Evolutionary conservation across 2,888 invertebrate species (phyloP).

Genomic region (Lepidonotus clava): DNA sequence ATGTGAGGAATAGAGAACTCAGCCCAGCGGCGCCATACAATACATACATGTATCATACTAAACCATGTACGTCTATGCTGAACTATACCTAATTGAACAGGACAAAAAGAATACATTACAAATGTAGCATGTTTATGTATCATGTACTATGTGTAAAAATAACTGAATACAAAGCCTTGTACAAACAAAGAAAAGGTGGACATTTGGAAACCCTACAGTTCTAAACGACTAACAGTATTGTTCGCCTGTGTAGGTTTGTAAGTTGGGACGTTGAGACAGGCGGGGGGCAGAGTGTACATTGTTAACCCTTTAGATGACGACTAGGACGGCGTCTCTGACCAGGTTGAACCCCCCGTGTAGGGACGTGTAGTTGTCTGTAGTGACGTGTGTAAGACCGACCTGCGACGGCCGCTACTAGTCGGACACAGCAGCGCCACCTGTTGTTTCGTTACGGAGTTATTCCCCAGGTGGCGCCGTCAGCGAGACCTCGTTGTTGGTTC

Average conservation of each 20-base stretch:
- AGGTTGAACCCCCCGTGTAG: too few relatives aligned
- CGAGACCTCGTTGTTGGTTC: background rate
- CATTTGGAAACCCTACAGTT: background rate
- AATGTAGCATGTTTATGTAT: background rate
- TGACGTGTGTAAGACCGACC: background rate
- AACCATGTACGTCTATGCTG: background rate
- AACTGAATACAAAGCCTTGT: too few relatives aligned
- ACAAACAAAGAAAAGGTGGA: background rate
- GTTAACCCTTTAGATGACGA: background rate
- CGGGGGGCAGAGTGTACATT: background rate
- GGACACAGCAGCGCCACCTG: background rate
- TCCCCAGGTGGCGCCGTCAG: slow-evolving; percentile 1
- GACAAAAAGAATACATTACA: background rate
- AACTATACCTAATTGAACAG: background rate
- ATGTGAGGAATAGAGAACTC: background rate
- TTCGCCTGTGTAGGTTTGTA: background rate
- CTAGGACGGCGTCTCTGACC: too few relatives aligned
- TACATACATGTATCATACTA: background rate
- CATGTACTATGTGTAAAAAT: background rate
- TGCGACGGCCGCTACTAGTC: slow-evolving; percentile 7
- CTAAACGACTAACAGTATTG: slow-evolving; percentile 15
- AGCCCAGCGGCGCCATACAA: background rate
- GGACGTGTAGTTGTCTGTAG: too few relatives aligned
- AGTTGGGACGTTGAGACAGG: background rate
- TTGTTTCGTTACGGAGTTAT: slow-evolving; percentile 32